Conservation (phyloP, 2,888 invertebrate genomes). For the Aporophyla nigra region DNA sequence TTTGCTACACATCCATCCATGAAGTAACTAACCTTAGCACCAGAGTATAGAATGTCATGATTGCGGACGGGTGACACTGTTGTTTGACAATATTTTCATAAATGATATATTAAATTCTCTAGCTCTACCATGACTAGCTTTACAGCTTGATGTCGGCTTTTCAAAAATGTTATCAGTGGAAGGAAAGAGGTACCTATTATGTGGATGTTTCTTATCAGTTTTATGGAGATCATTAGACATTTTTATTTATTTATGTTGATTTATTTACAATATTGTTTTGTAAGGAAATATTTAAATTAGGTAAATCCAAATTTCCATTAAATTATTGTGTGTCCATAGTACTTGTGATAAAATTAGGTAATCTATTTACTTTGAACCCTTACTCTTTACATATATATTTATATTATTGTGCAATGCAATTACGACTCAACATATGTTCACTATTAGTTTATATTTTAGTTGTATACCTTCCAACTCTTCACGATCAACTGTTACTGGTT, state of each 20-base stretch:
- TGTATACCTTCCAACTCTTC: constrained; percentile 78
- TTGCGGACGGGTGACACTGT: constrained; percentile 83
- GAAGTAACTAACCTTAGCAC: constrained; percentile 83
- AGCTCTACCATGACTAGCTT: constrained; percentile 87
- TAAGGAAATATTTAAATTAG: constrained; percentile 75
- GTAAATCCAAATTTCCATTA: constrained; percentile 71
- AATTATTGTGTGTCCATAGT: constrained; percentile 80
- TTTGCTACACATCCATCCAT: constrained; percentile 89
- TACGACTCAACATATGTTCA: constrained; percentile 82
- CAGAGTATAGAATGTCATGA: constrained; percentile 82
- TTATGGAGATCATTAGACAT: constrained; percentile 74
- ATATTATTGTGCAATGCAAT: constrained; percentile 83
- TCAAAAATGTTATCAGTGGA: constrained; percentile 89
- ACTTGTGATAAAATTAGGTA: constrained; percentile 74
- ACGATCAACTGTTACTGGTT: constrained; percentile 77
- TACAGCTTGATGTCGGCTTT: constrained; percentile 90
- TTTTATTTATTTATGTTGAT: constrained; percentile 73
- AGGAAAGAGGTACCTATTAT: constrained; percentile 89
- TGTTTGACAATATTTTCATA: constrained; percentile 85
- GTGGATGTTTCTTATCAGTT: constrained; percentile 81
- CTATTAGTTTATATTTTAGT: constrained; percentile 82
- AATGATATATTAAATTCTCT: constrained; percentile 86
- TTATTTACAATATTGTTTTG: constrained; percentile 77
- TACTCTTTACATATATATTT: constrained; percentile 81
- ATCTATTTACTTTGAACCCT: constrained; percentile 76